Evolutionary conservation across 2,113 vertebrate species (phyloP), one percentile per base, ranked within the genome.

Genomic region (Nibea coibor): DNA sequence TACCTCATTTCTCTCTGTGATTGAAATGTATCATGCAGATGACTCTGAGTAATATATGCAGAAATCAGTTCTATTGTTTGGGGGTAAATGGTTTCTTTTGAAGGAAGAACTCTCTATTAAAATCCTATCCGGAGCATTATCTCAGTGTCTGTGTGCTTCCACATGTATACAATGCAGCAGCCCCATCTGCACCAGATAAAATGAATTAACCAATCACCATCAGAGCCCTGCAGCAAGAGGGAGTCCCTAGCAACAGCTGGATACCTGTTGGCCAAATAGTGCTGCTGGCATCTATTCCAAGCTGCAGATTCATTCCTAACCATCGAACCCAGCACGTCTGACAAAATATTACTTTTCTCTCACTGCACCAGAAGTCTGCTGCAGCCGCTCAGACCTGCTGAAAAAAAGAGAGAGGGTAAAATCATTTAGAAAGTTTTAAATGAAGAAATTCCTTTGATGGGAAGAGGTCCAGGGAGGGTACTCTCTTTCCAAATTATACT

Each of bases 11-110:
- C 58, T 4, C 66, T 70, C n/a, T 59, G 28, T 82, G 86, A 93
- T 89, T 89, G 79, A 92, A 93, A 92, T 82, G 76, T 72, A 81
- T 78, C 56, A 58, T 64, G 53, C 45, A 74, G 83, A 89, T 87
- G 85, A 88, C 47, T 72, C n/a, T 71, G 26, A 66, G 53, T 76
- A 82, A 91, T 61, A 72, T 66, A 88, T 82, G 80, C n/a, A n/a
- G n/a, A n/a, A n/a, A n/a, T n/a, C n/a, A n/a, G n/a, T n/a, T n/a
- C 61, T 77, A 75, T 90, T 92, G 90, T 90, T 92, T 85, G 80
- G 79, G 69, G 68, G 68, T 59, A 91, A 93, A 93, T 90, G 75
- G 82, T 66, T 88, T 90, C 87, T 83, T 92, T 88, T 91, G 80
- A 89, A 82, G 83, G 57, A 62, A 15, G 42, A 82, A 74, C 50